phyloP scores from a whole-genome alignment of 2,113 vertebrate species.

The Pavo muticus region DNA sequence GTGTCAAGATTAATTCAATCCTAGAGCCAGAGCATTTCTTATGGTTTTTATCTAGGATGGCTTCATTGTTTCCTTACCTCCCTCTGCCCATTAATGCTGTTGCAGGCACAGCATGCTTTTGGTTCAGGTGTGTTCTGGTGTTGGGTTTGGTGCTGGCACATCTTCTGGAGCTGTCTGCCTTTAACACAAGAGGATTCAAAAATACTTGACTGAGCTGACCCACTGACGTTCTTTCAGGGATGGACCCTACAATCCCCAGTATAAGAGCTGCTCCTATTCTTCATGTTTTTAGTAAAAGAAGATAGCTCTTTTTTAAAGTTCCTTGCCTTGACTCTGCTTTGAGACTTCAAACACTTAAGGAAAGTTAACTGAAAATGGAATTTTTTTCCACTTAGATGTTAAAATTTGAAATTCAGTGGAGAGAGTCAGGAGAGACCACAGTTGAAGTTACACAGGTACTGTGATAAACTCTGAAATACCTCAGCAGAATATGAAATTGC shows the following conservation, averaged over 20 bases:
- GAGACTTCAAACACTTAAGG: neutral
- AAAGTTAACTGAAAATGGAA: neutral
- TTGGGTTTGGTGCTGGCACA: neutral
- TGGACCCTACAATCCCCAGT: neutral
- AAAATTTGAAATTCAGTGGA: conserved; percentile 11
- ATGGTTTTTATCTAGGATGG: neutral
- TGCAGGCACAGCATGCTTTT: neutral
- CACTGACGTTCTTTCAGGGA: neutral
- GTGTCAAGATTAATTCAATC: neutral
- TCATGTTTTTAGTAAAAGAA: neutral
- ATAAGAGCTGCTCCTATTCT: neutral
- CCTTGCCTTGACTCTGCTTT: neutral
- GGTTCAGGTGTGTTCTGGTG: neutral
- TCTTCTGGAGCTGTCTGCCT: neutral
- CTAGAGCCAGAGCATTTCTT: neutral
- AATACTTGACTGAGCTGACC: neutral
- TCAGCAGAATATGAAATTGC: conserved; percentile 26
- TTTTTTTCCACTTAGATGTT: neutral
- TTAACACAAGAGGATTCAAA: fast-evolving
- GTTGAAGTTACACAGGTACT: neutral
- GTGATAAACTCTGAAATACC: neutral
- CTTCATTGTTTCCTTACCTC: neutral
- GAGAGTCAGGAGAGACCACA: neutral
- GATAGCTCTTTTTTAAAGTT: neutral
- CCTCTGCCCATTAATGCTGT: neutral